A percentile compares a stretch with the other conserved stretches of the same genome.
Evolutionary conservation across 2,888 invertebrate species (phyloP).

Genomic region (Drosophila anceps): DNA sequence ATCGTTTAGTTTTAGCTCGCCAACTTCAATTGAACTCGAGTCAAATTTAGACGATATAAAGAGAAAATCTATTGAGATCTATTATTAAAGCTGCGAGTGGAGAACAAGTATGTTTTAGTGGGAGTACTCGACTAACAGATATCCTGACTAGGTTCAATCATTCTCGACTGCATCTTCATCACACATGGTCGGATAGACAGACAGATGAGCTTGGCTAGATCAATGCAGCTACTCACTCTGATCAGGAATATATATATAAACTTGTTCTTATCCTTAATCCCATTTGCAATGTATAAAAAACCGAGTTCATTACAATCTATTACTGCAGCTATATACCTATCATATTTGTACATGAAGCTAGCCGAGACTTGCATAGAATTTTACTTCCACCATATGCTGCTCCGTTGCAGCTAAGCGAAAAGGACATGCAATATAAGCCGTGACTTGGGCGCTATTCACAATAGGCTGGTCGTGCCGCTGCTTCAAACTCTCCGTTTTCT

Average conservation of each 20-base stretch:
- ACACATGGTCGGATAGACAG: not conserved
- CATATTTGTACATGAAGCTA: not conserved
- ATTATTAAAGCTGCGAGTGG: not conserved
- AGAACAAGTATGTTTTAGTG: not conserved
- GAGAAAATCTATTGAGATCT: not conserved
- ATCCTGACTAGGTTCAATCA: not conserved
- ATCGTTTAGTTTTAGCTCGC: not conserved
- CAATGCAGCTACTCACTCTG: not conserved
- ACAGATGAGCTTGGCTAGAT: not conserved
- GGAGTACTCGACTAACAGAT: not conserved
- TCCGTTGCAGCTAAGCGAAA: not conserved
- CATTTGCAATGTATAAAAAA: not conserved
- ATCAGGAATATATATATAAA: not conserved
- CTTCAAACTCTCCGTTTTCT: constrained; percentile 33
- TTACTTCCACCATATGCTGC: not conserved
- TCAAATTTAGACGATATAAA: too few relatives aligned
- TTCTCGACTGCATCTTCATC: too few relatives aligned
- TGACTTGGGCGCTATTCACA: not conserved
- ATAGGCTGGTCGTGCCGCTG: constrained; percentile 2
- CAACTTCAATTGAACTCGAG: too few relatives aligned
- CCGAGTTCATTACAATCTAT: not conserved
- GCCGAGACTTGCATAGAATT: not conserved
- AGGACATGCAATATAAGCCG: not conserved
- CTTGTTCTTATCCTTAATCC: not conserved
- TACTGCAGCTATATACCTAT: not conserved